Conservation (phyloP, 2,888 invertebrate genomes). For the Nymphalis urticae region DNA sequence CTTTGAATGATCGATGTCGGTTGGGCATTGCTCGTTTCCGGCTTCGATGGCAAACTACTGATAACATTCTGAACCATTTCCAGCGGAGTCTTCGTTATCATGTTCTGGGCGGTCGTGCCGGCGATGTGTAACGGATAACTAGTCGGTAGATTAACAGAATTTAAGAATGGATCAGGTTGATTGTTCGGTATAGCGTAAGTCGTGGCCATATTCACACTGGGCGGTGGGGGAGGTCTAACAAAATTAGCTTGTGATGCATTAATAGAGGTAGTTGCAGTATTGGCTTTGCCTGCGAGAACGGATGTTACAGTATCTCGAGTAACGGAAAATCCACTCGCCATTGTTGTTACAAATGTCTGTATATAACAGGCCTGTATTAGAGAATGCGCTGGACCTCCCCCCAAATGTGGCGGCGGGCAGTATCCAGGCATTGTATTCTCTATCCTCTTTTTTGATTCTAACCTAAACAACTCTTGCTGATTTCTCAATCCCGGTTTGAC, state of each 20-base stretch:
- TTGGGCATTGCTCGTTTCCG: constrained; percentile 71
- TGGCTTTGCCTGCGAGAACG: constrained; percentile 88
- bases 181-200: constrained; percentile 74
- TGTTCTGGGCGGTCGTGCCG: constrained; percentile 75
- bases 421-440: constrained; percentile 75
- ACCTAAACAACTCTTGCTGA: constrained; percentile 56
- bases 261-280: constrained; percentile 88
- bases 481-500: constrained; percentile 64
- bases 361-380: constrained; percentile 71
- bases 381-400: constrained; percentile 72
- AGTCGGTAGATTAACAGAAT: constrained; percentile 73
- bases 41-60: constrained; percentile 82
- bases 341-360: constrained; percentile 72
- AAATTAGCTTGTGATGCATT: constrained; percentile 82
- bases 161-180: constrained; percentile 74
- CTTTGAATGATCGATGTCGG: constrained; percentile 56
- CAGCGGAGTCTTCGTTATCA: constrained; percentile 83
- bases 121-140: constrained; percentile 74
- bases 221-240: constrained; percentile 67
- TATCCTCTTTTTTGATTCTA: constrained; percentile 58
- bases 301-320: constrained; percentile 91
- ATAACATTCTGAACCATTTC: constrained; percentile 91
- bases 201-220: constrained; percentile 70
- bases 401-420: constrained; percentile 74
- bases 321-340: constrained; percentile 88